These are phyloP conservation scores for Ferrisia virgata DNA, from an alignment of 2,888 invertebrate species.

Conservation along the genomic window DNA sequence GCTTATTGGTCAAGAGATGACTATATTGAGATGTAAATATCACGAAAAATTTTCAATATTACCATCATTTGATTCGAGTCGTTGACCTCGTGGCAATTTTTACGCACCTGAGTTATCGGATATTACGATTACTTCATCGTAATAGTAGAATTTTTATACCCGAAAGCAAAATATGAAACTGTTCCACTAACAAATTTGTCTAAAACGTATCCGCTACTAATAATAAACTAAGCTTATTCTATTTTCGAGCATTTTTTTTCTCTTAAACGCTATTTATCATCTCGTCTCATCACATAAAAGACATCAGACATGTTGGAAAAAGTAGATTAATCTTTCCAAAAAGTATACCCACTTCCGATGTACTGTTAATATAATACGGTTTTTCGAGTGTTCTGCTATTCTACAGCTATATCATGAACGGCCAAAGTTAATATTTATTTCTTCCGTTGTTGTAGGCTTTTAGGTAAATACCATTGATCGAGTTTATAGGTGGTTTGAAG, in stretches of 20 bases:
- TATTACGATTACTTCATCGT: neutral
- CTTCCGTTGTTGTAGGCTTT: neutral
- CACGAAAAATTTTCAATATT: neutral
- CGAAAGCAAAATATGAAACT: neutral
- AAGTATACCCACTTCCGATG: constrained; percentile 12
- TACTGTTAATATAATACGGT: neutral
- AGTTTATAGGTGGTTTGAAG: neutral
- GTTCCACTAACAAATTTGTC: neutral
- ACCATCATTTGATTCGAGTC: neutral
- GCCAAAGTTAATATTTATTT: constrained; percentile 11
- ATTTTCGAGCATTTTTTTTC: constrained; percentile 5
- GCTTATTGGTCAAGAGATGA: neutral
- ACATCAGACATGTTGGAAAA: constrained; percentile 12
- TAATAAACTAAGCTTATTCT: constrained; percentile 13
- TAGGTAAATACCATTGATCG: neutral
- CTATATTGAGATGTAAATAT: neutral
- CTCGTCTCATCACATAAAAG: constrained; percentile 23
- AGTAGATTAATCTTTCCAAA: constrained; percentile 19
- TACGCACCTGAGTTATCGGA: neutral
- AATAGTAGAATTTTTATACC: neutral
- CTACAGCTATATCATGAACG: neutral
- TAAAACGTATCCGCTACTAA: neutral
- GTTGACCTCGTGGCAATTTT: neutral
- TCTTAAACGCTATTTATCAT: neutral
- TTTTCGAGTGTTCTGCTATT: neutral